These are phyloP conservation scores for Synanthedon tipuliformis DNA, from an alignment of 2,888 invertebrate species.

Conservation along the genomic window DNA sequence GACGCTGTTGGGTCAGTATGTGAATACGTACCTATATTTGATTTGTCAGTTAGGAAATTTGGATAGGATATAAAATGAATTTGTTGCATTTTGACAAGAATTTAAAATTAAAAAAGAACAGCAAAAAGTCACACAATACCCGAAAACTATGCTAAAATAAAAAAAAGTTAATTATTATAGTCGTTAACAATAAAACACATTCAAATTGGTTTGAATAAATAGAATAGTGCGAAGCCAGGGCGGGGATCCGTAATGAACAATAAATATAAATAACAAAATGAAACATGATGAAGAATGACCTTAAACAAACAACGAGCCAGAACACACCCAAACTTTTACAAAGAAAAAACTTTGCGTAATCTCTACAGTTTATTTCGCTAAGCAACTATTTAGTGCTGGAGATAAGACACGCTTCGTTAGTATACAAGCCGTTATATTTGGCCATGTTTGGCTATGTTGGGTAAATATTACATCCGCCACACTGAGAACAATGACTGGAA, in stretches of 20 bases:
- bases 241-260: background rate
- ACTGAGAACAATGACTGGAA: conserved; percentile 14
- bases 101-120: too few relatives aligned
- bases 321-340: conserved; percentile 25
- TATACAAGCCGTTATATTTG: conserved; percentile 30
- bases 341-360: conserved; percentile 27
- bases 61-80: too few relatives aligned
- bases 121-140: too few relatives aligned
- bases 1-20: too few relatives aligned
- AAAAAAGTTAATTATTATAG: too few relatives aligned
- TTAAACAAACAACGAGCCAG: conserved; percentile 12
- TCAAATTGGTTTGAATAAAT: too few relatives aligned
- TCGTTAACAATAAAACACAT: too few relatives aligned
- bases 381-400: conserved; percentile 45
- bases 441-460: conserved; percentile 24
- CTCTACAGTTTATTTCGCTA: conserved; percentile 43
- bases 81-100: too few relatives aligned
- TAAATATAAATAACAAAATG: conserved; percentile 4
- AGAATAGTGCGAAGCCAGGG: too few relatives aligned
- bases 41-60: too few relatives aligned
- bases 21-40: too few relatives aligned
- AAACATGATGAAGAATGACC: conserved; percentile 3
- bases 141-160: too few relatives aligned
- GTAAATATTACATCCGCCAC: conserved; percentile 29
- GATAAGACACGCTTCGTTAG: conserved; percentile 45